Base-by-base conservation (phyloP, 2,888 invertebrate species). In the Acronicta aceris region DNA sequence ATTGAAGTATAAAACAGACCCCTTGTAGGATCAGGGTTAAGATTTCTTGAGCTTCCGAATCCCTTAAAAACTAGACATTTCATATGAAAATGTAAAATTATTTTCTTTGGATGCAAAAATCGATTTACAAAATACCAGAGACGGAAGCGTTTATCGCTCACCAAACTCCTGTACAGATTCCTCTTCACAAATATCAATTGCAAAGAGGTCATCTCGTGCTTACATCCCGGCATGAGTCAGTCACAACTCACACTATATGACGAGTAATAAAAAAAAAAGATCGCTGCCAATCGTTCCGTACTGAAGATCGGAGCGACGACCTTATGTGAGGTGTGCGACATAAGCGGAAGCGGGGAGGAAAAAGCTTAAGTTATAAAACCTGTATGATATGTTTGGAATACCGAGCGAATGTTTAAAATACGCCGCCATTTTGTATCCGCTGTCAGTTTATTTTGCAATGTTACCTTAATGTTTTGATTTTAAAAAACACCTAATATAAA, bases 221-320 rank as follows among this genome's bases (percentile, higher is more conserved):
- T 73, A 59, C 61, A 68, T 68, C 62, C 64, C 48, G 64, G 45
- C 76, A 78, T 83, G 83, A 87, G 64, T 82, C 81, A 81, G 69
- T 67, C 66, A 62, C 42, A 21, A 48, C 54, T 48, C 64, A 62
- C 60, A 41, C 67, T 72, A 81, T 76, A 86, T 87, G 84, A 88
- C 85, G 80, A 78, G 83, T 74, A 89, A 90, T 90, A 88, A 92
- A 75, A 91, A n/a, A n/a, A 91, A 90, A 89, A 89, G 88, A 89
- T 87, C 88, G 88, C 85, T 84, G 83, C 81, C 89, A 87, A 89
- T 89, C 90, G 90, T 88, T 89, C 87, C 87, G 88, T 87, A 81
- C 90, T 84, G 84, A 93, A 93, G 94, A 92, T 93, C 89, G 89
- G 93, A 84, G 88, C 93, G 92, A 83, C 90, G 93, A 94, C 93